Conservation (phyloP, 1,140 invertebrate genomes). For the Cyclargus thomasi region DNA sequence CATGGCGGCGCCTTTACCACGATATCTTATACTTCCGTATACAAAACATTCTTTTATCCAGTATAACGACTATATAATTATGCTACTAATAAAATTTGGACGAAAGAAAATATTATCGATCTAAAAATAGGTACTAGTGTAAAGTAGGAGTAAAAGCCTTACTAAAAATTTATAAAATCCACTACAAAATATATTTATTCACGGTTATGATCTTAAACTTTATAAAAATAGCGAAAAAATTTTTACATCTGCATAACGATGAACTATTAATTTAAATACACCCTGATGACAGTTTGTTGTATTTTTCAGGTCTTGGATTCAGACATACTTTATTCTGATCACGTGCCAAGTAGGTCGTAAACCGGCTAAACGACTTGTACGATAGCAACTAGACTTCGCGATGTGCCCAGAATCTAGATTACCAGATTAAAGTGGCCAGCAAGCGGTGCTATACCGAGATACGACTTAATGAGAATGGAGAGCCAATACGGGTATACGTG, state of each 20-base stretch:
- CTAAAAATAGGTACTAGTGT: not conserved
- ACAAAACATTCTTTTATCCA: not conserved
- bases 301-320: not conserved
- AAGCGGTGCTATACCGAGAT: not conserved
- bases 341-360: constrained; percentile 34
- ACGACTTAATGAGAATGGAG: not conserved
- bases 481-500: not conserved
- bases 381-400: constrained; percentile 19
- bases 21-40: not conserved
- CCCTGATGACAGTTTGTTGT: not conserved
- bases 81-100: too few species aligned
- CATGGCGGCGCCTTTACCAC: not conserved
- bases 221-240: not conserved
- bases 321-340: not conserved
- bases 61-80: too few species aligned
- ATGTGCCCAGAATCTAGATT: constrained; percentile 15
- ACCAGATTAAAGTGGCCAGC: not conserved
- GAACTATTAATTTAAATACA: not conserved
- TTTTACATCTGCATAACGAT: not conserved
- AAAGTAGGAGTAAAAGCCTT: too few species aligned
- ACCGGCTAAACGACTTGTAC: constrained; percentile 27
- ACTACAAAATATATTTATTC: too few species aligned
- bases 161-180: too few species aligned
- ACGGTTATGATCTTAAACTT: not conserved
- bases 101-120: not conserved